Conservation (phyloP, 2,797 vertebrate genomes). For the Nannoperca australis region DNA sequence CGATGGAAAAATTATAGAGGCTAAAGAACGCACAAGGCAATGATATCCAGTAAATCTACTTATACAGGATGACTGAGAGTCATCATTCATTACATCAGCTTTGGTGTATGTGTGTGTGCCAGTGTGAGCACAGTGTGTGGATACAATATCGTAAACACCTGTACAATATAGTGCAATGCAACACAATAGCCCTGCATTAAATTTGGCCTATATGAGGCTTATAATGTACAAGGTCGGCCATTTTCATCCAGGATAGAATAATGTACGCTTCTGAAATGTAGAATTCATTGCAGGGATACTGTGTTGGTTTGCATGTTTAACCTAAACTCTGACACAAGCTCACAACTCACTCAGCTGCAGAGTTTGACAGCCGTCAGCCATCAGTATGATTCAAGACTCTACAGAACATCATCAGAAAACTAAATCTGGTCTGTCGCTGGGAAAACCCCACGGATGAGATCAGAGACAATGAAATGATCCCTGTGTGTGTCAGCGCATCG, state of each 20-base stretch:
- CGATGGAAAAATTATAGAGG: constrained; percentile 14
- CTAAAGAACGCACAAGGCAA: neutral
- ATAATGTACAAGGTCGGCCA: neutral
- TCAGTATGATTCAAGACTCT: constrained; percentile 13
- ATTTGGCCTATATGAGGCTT: neutral
- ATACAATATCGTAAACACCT: neutral
- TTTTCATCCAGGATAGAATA: neutral
- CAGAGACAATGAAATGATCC: constrained; percentile 62
- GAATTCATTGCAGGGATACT: neutral
- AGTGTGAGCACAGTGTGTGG: neutral
- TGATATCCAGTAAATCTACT: neutral
- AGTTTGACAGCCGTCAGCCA: constrained; percentile 7
- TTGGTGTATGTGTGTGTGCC: neutral
- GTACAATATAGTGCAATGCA: neutral
- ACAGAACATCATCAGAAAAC: constrained; percentile 26
- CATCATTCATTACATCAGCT: neutral
- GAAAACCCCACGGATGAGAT: constrained; percentile 50
- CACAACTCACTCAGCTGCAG: neutral
- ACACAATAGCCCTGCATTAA: neutral
- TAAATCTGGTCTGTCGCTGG: constrained; percentile 45
- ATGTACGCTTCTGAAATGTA: neutral
- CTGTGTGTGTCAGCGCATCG: neutral
- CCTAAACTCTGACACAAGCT: neutral
- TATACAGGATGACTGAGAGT: neutral
- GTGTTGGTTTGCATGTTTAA: neutral